Conservation (phyloP, 2,797 vertebrate species). For the Tachyglossus aculeatus region DNA sequence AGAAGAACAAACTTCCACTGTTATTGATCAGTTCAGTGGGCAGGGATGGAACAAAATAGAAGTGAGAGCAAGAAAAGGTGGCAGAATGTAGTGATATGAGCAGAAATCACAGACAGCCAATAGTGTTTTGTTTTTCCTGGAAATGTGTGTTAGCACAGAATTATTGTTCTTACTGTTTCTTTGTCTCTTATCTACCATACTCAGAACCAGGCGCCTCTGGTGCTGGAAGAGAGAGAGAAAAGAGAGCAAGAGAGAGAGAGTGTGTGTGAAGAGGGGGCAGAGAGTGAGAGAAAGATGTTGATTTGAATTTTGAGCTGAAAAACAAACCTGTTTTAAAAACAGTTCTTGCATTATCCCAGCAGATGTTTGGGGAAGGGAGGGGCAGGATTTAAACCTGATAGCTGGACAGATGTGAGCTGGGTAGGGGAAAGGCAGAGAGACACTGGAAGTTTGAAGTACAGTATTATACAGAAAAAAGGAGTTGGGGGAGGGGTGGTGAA, state of each 20-base stretch:
- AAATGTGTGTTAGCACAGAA: background rate
- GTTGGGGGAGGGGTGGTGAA: background rate
- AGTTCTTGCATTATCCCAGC: background rate
- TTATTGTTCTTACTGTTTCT: too few relatives aligned
- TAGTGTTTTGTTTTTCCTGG: background rate
- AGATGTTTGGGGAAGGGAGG: background rate
- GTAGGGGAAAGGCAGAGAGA: background rate
- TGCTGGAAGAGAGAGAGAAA: too few relatives aligned
- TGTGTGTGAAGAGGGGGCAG: too few relatives aligned
- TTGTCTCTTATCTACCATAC: too few relatives aligned
- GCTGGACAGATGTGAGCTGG: fast-evolving
- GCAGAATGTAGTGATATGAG: background rate
- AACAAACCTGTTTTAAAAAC: background rate
- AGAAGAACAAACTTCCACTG: background rate
- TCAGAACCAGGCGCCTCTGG: too few relatives aligned
- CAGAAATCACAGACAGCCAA: background rate
- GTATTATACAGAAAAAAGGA: background rate
- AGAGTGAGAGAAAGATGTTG: too few relatives aligned
- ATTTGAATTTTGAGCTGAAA: background rate
- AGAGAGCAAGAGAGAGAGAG: too few relatives aligned
- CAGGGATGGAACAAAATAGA: background rate
- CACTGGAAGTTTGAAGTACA: background rate
- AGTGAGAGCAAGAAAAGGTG: background rate
- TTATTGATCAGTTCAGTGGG: background rate
- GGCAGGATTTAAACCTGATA: background rate